Percentiles rank a stretch among this genome's conserved stretches.
These are phyloP conservation scores for Scolopax rusticola DNA, from an alignment of 2,797 vertebrate species.

Conservation along the genomic window DNA sequence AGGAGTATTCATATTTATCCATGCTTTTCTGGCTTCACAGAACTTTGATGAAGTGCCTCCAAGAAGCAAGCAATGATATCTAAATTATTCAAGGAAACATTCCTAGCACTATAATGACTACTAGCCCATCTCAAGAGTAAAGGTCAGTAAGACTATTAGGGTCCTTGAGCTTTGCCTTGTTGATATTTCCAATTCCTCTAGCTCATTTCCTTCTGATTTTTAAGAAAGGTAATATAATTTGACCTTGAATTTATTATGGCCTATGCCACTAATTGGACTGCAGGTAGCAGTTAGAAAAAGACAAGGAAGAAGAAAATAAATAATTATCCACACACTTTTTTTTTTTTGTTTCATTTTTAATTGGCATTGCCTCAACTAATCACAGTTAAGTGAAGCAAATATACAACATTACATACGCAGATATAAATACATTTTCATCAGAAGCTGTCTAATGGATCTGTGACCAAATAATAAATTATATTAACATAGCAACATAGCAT, in stretches of 20 bases:
- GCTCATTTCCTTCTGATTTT: conserved; percentile 5
- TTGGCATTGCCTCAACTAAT: not conserved
- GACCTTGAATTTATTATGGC: conserved; percentile 1
- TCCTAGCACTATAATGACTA: not conserved
- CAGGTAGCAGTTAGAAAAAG: not conserved
- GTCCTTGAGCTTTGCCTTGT: conserved; percentile 7
- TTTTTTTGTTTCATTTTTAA: not conserved
- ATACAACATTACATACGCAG: not conserved
- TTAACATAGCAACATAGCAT: not conserved
- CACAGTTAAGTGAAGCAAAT: not conserved
- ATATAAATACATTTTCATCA: not conserved
- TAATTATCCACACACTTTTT: not conserved
- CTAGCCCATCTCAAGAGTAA: conserved; percentile 12
- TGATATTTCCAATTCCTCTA: conserved; percentile 48
- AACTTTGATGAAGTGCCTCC: conserved; percentile 24
- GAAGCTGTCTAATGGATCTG: not conserved
- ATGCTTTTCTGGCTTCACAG: conserved; percentile 18
- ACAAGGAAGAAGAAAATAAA: not conserved
- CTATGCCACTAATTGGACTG: not conserved
- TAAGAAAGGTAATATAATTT: not conserved
- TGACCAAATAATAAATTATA: not conserved
- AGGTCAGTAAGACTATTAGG: conserved; percentile 42
- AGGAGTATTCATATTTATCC: not conserved
- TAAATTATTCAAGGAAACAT: conserved; percentile 64
- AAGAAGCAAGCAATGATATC: not conserved